phyloP scores from a whole-genome alignment of 2,888 invertebrate species.

The Andrena flavipes region DNA sequence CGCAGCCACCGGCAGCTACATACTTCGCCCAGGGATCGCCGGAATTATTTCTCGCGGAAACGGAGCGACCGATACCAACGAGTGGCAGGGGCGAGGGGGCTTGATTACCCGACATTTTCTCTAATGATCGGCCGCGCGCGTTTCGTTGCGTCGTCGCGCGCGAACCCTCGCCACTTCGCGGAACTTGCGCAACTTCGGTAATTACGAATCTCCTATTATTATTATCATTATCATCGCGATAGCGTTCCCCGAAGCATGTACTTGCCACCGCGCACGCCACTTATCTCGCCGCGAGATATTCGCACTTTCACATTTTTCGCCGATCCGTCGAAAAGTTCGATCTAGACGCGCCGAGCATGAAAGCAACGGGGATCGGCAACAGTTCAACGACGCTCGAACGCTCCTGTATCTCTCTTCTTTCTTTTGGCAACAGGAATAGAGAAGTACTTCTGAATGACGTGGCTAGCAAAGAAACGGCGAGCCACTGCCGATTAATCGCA shows the following conservation, averaged over 20 bases:
- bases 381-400: conserved; percentile 1
- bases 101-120: conserved; percentile 55
- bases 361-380: background rate
- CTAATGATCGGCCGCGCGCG: conserved; percentile 43
- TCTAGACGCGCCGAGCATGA: background rate
- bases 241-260: background rate
- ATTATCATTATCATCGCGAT: conserved; percentile 43
- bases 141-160: conserved; percentile 19
- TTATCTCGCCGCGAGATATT: conserved; percentile 31
- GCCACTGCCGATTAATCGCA: conserved; percentile 28
- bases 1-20: conserved; percentile 19
- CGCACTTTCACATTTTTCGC: conserved; percentile 54
- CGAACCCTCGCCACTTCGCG: conserved; percentile 38
- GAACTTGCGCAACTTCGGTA: conserved; percentile 63
- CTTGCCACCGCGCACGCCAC: conserved; percentile 15
- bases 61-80: background rate
- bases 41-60: conserved; percentile 62
- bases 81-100: background rate
- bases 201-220: conserved; percentile 64
- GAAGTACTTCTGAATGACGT: background rate
- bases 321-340: background rate
- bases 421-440: background rate
- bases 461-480: conserved; percentile 14
- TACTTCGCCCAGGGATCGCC: conserved; percentile 31
- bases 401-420: background rate